phyloP scores from a whole-genome alignment of 1,140 invertebrate genomes.

The Drosophila guanche region DNA sequence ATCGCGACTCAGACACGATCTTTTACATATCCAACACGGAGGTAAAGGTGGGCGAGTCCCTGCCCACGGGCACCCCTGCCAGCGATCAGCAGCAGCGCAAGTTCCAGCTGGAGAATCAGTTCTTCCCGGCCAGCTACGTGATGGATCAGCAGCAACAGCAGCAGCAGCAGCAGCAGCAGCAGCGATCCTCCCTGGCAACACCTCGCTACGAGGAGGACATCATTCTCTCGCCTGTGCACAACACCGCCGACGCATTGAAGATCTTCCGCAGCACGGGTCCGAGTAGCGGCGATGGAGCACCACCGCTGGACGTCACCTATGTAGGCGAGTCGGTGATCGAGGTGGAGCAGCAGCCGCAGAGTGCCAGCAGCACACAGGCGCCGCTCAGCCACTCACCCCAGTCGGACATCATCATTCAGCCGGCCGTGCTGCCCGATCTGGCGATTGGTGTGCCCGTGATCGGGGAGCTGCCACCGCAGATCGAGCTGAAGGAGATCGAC shows the following conservation, averaged over 20 bases:
- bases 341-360: slow-evolving; percentile 68
- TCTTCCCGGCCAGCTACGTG: slow-evolving; percentile 80
- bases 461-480: slow-evolving; percentile 82
- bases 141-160: slow-evolving; percentile 34
- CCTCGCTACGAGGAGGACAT: slow-evolving; percentile 78
- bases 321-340: slow-evolving; percentile 82
- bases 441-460: slow-evolving; percentile 82
- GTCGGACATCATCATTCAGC: slow-evolving; percentile 81
- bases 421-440: slow-evolving; percentile 77
- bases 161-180: slow-evolving; percentile 11
- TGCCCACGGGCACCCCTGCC: slow-evolving; percentile 50
- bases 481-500: slow-evolving; percentile 82
- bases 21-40: slow-evolving; percentile 84
- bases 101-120: slow-evolving; percentile 74
- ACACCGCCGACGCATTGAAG: slow-evolving; percentile 69
- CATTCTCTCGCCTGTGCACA: slow-evolving; percentile 69
- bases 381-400: slow-evolving; percentile 31
- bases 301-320: slow-evolving; percentile 78
- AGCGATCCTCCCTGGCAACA: slow-evolving; percentile 15
- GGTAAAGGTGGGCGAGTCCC: slow-evolving; percentile 80
- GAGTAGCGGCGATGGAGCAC: slow-evolving; percentile 50
- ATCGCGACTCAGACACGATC: slow-evolving; percentile 82
- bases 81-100: slow-evolving; percentile 60
- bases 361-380: neutral
- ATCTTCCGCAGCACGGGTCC: slow-evolving; percentile 62